A percentile compares a stretch with the other conserved stretches of the same genome.
Conservation (phyloP, 2,113 vertebrate genomes). For the Pollachius pollachius region DNA sequence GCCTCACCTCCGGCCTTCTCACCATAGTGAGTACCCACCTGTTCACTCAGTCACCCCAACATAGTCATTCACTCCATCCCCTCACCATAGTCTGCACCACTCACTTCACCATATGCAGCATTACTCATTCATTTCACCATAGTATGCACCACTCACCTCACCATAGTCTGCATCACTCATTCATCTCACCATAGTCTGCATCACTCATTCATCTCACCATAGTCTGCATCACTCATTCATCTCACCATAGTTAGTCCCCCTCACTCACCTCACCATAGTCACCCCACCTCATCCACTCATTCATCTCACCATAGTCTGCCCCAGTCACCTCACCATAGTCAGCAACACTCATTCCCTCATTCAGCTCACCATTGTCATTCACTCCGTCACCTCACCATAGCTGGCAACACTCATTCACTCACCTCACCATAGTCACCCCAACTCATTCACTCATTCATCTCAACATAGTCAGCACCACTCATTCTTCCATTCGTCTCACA, state of each 20-base stretch:
- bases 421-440: background rate
- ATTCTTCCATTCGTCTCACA: background rate
- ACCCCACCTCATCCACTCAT: background rate
- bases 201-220: too few species aligned
- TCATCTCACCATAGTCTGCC: background rate
- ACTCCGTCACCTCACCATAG: background rate
- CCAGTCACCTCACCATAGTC: too few species aligned
- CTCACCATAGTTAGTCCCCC: too few species aligned
- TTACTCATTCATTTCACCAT: conserved; percentile 80
- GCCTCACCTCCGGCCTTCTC: conserved; percentile 95
- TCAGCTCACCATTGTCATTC: conserved; percentile 89
- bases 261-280: too few species aligned
- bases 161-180: background rate
- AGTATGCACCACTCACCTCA: conserved; percentile 65
- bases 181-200: background rate
- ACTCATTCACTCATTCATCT: conserved; percentile 1
- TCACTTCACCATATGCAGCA: too few species aligned
- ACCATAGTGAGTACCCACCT: conserved; percentile 84
- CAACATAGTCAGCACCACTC: background rate
- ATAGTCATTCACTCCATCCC: too few species aligned
- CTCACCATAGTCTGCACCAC: too few species aligned
- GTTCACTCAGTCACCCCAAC: background rate
- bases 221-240: too few species aligned
- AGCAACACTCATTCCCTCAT: background rate
- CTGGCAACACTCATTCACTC: background rate